Percentiles rank a stretch among this genome's conserved stretches.
Conservation (phyloP, 35 echinoderm and acorn worm genomes). For the Stichopus chloronotus region DNA sequence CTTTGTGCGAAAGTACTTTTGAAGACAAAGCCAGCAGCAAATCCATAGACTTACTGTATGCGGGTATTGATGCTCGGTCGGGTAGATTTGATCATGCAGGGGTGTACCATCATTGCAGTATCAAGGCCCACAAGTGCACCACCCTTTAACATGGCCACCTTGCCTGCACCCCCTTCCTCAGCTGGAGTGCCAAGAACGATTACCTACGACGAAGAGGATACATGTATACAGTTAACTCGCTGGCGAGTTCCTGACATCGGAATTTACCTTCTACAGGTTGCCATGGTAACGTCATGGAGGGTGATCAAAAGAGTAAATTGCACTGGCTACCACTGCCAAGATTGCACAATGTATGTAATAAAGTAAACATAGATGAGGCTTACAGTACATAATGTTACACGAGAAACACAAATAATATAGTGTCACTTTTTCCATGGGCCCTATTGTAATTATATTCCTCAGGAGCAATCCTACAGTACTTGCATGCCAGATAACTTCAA, state of each 20-base stretch:
- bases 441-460: too few relatives aligned
- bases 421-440: too few relatives aligned
- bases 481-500: too few relatives aligned
- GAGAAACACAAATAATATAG: too few relatives aligned
- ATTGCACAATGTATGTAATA: too few relatives aligned
- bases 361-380: too few relatives aligned
- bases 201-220: conserved; percentile 31
- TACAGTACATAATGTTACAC: too few relatives aligned
- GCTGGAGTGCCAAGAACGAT: conserved; percentile 65
- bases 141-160: conserved; percentile 46
- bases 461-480: too few relatives aligned
- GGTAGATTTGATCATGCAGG: not conserved
- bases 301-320: too few relatives aligned
- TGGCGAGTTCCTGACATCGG: not conserved
- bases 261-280: too few relatives aligned
- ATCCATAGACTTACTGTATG: conserved; percentile 8
- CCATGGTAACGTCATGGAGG: too few relatives aligned
- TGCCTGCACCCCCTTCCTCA: conserved; percentile 72
- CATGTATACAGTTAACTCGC: not conserved
- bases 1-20: not conserved
- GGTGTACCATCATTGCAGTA: conserved; percentile 66
- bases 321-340: too few relatives aligned
- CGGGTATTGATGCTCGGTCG: not conserved
- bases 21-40: not conserved
- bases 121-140: conserved; percentile 60